Conservation (phyloP, 2,888 invertebrate genomes). For the Polyommatus icarus region DNA sequence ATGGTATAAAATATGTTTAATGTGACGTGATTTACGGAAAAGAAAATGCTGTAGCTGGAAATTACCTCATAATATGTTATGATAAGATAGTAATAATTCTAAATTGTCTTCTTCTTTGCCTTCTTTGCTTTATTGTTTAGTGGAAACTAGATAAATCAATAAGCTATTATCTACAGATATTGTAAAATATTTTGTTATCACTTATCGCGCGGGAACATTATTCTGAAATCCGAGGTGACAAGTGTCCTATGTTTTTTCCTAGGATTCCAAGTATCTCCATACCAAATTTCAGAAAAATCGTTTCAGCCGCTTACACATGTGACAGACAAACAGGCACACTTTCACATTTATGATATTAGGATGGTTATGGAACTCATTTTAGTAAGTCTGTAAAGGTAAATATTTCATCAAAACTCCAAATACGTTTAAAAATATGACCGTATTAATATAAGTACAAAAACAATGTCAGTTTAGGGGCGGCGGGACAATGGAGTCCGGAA, state of each 20-base stretch:
- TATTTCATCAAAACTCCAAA: background rate
- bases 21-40: slow-evolving; percentile 4
- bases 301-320: too few species aligned
- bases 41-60: background rate
- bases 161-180: background rate
- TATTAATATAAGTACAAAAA: slow-evolving; percentile 20
- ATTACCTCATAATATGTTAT: background rate
- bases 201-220: too few species aligned
- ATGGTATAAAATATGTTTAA: slow-evolving; percentile 42
- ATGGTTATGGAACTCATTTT: too few species aligned
- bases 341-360: too few species aligned
- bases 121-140: too few species aligned
- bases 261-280: too few species aligned
- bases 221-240: too few species aligned
- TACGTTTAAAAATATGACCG: background rate
- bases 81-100: background rate
- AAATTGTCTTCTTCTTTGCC: background rate
- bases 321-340: too few species aligned
- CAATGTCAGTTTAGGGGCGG: slow-evolving; percentile 32
- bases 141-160: background rate
- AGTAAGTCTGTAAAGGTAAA: background rate
- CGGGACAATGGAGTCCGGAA: slow-evolving; percentile 69
- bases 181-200: too few species aligned
- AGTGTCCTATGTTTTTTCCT: too few species aligned
- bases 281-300: too few species aligned